Evolutionary conservation across 2,113 vertebrate genomes (phyloP), one percentile per base, ranked within the genome.

Genomic region (Rhegmatorhina hoffmannsi): DNA sequence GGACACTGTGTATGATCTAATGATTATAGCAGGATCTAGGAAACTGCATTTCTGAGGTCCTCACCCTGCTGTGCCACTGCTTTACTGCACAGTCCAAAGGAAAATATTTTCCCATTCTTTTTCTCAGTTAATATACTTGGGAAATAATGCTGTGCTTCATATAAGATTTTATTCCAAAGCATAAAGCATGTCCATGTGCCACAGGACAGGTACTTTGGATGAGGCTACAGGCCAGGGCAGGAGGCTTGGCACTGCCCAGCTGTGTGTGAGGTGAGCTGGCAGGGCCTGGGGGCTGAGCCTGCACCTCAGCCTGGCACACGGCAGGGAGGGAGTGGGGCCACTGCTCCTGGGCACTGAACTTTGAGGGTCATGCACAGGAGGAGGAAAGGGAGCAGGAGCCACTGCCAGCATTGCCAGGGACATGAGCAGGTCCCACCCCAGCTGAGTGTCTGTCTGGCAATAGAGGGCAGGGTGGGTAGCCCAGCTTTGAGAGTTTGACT

Each of bases 31-130:
- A 79, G 82, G 67, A 76, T 78, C 60, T 79, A 80, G 67, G 82
- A 78, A 86, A 40, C 46, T 53, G 78, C 46, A 92, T 83, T 93
- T 87, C 85, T 90, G 62, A 89, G 63, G 47, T 92, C 64, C 75
- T 94, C 29, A 67, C 60, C 17, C 55, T 10, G 11, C 62, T 91
- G 33, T 64, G 60, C 44, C 64, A 47, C 69, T 87, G 47, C 36
- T 89, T 92, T 70, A 56, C 13, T 72, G 49, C 13, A 8, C 11
- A 31, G 60, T 68, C 36, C 2, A 1, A 84, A n/a, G 33, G 40
- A 92, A 91, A 87, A 50, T 21, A 31, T 67, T 72, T 69, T 52
- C 4, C 4, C 6, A 3, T 68, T 83, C 26, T 73, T 83, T 40
- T 80, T 38, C 28, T 80, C 6, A 2, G 66, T 59, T 72, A 67